Evolutionary conservation across 2,113 vertebrate species (phyloP).

Genomic region (Urocolius indicus): DNA sequence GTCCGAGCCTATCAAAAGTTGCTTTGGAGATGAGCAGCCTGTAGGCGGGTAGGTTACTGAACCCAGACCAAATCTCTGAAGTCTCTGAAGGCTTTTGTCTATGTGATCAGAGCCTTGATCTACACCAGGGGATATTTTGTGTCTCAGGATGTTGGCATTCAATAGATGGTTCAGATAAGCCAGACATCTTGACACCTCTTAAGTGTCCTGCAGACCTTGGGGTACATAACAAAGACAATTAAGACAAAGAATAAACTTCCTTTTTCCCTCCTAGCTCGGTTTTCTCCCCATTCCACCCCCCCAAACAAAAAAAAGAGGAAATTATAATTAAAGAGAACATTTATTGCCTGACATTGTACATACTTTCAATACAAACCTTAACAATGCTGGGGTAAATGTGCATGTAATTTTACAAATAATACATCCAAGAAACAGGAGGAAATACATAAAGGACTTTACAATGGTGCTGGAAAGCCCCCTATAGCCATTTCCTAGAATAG

Average conservation of each 20-base stretch:
- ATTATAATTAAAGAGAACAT: background rate
- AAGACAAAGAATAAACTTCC: background rate
- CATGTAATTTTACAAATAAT: background rate
- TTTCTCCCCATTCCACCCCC: background rate
- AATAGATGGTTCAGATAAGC: background rate
- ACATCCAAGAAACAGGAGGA: background rate
- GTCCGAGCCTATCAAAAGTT: background rate
- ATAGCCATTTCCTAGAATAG: background rate
- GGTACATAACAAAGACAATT: background rate
- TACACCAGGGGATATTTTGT: background rate
- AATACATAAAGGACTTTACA: background rate
- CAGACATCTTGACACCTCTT: background rate
- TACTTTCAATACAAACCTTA: background rate
- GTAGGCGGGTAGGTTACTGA: background rate
- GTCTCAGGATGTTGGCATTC: rapidly evolving
- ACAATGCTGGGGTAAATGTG: background rate
- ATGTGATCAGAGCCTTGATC: background rate
- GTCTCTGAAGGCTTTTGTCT: rapidly evolving
- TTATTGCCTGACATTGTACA: background rate
- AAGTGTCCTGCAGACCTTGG: background rate
- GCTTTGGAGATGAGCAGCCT: background rate
- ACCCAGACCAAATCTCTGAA: background rate
- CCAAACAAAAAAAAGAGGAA: background rate
- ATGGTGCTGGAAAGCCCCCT: background rate
- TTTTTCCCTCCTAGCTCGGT: background rate